Evolutionary conservation across 2,888 invertebrate species (phyloP).

Genomic region (Heliconius aoede): DNA sequence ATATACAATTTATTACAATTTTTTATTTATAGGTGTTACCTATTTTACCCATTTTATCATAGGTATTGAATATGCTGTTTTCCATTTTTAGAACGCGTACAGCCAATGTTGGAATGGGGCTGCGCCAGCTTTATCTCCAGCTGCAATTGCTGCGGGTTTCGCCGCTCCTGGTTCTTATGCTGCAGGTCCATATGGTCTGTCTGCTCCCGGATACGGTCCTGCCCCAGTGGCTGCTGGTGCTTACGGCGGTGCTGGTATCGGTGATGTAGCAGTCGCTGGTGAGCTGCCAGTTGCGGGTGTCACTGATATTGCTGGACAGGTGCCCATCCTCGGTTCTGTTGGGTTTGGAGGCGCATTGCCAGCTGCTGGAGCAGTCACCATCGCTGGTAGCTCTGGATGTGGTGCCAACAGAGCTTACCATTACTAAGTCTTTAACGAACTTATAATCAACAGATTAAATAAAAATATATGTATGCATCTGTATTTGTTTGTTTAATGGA

Average conservation of each 20-base stretch:
- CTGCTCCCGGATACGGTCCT: slow-evolving; percentile 4
- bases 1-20: no score
- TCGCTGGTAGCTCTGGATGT: slow-evolving; percentile 40
- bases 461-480: no score
- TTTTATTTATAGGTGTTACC: neutral
- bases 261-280: slow-evolving; percentile 52
- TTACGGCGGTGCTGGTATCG: slow-evolving; percentile 52
- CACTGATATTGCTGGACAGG: slow-evolving; percentile 54
- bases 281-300: slow-evolving; percentile 53
- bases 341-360: slow-evolving; percentile 52
- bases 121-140: slow-evolving; percentile 16
- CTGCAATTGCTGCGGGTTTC: slow-evolving; percentile 4
- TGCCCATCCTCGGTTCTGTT: slow-evolving; percentile 56
- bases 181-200: slow-evolving; percentile 3
- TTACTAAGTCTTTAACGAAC: no score
- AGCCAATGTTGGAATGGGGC: slow-evolving; percentile 44
- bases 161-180: slow-evolving; percentile 33
- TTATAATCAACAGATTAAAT: no score
- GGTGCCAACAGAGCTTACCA: neutral
- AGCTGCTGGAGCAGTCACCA: slow-evolving; percentile 54
- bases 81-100: slow-evolving; percentile 46
- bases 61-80: neutral
- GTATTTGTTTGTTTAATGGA: no score
- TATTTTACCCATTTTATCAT: neutral
- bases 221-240: slow-evolving; percentile 42